Percentiles rank a stretch among this genome's conserved stretches.
These are phyloP conservation scores for Parapsyche elsis DNA, from an alignment of 1,140 invertebrate species.

Conservation along the genomic window DNA sequence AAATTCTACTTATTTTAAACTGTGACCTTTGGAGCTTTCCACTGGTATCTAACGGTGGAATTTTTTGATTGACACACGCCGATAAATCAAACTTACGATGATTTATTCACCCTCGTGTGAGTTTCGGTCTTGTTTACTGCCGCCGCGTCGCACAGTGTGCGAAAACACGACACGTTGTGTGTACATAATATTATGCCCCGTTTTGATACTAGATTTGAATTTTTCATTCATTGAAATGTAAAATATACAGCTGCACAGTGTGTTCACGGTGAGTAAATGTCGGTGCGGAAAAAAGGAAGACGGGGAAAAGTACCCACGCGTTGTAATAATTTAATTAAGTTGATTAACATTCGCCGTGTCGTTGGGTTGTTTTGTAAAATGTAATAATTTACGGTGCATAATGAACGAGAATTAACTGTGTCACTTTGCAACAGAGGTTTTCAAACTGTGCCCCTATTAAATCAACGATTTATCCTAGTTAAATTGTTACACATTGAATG, in stretches of 20 bases:
- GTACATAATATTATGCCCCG: not conserved
- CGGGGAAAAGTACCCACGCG: not conserved
- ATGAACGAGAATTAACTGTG: not conserved
- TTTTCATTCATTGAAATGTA: too few relatives aligned
- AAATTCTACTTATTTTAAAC: too few relatives aligned
- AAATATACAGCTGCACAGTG: too few relatives aligned
- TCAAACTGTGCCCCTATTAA: too few relatives aligned
- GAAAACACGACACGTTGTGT: not conserved
- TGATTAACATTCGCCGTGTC: too few relatives aligned
- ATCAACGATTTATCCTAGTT: too few relatives aligned
- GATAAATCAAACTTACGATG: constrained; percentile 7
- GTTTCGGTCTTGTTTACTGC: not conserved
- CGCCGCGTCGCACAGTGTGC: not conserved
- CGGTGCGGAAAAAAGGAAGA: not conserved
- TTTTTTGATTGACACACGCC: not conserved
- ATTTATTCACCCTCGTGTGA: constrained; percentile 21
- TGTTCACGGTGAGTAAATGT: not conserved
- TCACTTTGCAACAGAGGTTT: too few relatives aligned
- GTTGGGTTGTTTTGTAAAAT: too few relatives aligned
- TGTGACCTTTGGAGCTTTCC: too few relatives aligned
- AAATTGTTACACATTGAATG: too few relatives aligned
- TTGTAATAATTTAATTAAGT: too few relatives aligned
- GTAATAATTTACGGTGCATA: not conserved
- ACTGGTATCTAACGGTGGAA: not conserved
- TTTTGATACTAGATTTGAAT: not conserved